Base-by-base conservation (phyloP, 2,797 vertebrate species). In the Toxotes lorentzi region DNA sequence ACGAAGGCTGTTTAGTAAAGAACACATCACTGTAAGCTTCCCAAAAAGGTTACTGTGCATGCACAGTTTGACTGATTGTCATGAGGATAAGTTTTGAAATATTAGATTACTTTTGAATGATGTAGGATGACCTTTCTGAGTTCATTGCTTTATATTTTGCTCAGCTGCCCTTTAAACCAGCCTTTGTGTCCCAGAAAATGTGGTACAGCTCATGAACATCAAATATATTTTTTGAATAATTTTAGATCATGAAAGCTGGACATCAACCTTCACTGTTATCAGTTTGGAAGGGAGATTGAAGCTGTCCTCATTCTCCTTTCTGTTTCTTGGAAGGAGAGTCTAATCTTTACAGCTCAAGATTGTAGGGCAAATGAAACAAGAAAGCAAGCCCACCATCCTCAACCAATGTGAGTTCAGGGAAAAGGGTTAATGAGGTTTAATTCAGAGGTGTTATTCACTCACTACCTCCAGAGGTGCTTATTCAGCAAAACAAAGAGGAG, bases 351-450 rank as follows among this genome's bases (percentile, higher is more conserved):
- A n/a, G 53, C 65, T 78, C 38, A 70, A 27, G 27, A 76, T 70
- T 85, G 75, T 64, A 72, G 78, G 63, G 35, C 56, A 70, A 78
- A 76, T 71, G 43, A 69, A 86, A 80, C 40, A 35, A 75, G 53
- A 68, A 45, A 50, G 60, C 43, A 47, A 32, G 54, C 57, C 24
- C 70, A 43, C 67, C 48, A 45, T 72, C 78, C 70, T 76, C 51
- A 69, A 65, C 70, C 32, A 11, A 40, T 73, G 78, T 48, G 63
- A 69, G 78, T 81, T 84, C 78, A 87, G 76, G 56, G 63, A 69
- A 84, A 88, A 67, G 69, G 81, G 77, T 89, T 88, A 91, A 92
- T 92, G 85, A 78, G 84, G 79, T 92, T 89, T 86, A 86, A 89
- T 88, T 89, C 64, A 56, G 75, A 77, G 57, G 54, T 75, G 80